phyloP scores from a whole-genome alignment of 2,113 vertebrate genomes.

The Paramormyrops kingsleyae region DNA sequence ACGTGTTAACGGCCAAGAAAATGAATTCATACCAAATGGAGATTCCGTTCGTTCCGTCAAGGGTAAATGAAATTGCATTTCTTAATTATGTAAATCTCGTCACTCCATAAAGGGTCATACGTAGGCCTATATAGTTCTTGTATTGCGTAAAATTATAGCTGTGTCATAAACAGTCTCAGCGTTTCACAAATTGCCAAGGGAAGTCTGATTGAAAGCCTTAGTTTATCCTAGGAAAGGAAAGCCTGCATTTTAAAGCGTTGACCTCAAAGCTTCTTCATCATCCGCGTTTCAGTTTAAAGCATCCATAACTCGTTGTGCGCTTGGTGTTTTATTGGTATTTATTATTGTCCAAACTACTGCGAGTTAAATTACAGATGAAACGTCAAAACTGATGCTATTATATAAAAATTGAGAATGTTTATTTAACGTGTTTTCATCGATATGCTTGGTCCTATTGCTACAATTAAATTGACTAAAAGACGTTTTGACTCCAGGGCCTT shows the following conservation, averaged over 20 bases:
- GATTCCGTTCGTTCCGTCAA: background rate
- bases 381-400: background rate
- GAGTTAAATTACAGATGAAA: background rate
- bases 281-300: background rate
- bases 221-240: background rate
- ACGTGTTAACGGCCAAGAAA: background rate
- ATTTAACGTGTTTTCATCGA: background rate
- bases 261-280: background rate
- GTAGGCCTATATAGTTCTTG: background rate
- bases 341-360: background rate
- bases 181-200: background rate
- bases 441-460: background rate
- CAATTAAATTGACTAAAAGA: background rate
- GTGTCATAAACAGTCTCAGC: background rate
- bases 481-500: background rate
- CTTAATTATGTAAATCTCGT: background rate
- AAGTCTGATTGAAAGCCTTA: background rate
- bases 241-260: background rate
- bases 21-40: background rate
- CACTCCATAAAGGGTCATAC: background rate
- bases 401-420: background rate
- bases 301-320: background rate
- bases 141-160: background rate
- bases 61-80: background rate
- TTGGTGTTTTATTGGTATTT: background rate